A percentile compares a stretch with the other conserved stretches of the same genome.
phyloP scores from a whole-genome alignment of 1,140 invertebrate genomes.

The Oreohelix idahoensis region DNA sequence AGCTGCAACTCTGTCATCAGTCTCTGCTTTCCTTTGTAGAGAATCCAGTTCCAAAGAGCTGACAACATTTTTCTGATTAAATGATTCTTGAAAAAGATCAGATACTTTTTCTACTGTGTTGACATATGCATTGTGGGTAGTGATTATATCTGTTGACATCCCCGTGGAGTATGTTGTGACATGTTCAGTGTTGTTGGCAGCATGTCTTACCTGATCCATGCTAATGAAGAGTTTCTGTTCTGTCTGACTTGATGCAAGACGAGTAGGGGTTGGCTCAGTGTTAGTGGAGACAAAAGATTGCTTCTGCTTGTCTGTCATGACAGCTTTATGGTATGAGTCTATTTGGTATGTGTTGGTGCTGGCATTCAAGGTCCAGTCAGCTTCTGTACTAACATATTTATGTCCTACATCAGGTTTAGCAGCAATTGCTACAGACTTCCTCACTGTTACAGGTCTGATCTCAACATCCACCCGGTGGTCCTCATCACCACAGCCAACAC shows the following conservation, averaged over 20 bases:
- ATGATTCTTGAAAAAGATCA: slow-evolving; percentile 15
- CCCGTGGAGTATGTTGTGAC: slow-evolving; percentile 48
- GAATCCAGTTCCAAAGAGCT: background rate
- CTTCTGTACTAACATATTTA: slow-evolving; percentile 60
- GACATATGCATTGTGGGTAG: slow-evolving; percentile 38
- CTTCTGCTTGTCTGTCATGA: slow-evolving; percentile 63
- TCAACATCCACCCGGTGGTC: slow-evolving; percentile 63
- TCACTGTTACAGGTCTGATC: slow-evolving; percentile 52
- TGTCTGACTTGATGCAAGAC: slow-evolving; percentile 50
- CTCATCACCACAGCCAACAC: slow-evolving; percentile 60
- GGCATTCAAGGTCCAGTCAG: slow-evolving; percentile 63
- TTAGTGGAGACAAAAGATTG: slow-evolving; percentile 56
- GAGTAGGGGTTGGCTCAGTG: slow-evolving; percentile 56
- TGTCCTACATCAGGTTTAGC: slow-evolving; percentile 58
- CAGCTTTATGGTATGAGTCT: slow-evolving; percentile 62
- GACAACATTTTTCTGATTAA: background rate
- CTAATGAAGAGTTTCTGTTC: slow-evolving; percentile 63
- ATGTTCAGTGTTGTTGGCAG: slow-evolving; percentile 61
- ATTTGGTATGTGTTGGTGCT: slow-evolving; percentile 62
- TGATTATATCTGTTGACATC: slow-evolving; percentile 43
- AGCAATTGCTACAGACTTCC: slow-evolving; percentile 58
- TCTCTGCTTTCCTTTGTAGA: background rate
- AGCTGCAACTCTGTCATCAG: background rate
- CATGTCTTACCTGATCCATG: slow-evolving; percentile 59
- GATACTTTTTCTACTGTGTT: slow-evolving; percentile 31